Evolutionary conservation across 2,797 vertebrate genomes (phyloP).

Genomic region (Periparus ater): DNA sequence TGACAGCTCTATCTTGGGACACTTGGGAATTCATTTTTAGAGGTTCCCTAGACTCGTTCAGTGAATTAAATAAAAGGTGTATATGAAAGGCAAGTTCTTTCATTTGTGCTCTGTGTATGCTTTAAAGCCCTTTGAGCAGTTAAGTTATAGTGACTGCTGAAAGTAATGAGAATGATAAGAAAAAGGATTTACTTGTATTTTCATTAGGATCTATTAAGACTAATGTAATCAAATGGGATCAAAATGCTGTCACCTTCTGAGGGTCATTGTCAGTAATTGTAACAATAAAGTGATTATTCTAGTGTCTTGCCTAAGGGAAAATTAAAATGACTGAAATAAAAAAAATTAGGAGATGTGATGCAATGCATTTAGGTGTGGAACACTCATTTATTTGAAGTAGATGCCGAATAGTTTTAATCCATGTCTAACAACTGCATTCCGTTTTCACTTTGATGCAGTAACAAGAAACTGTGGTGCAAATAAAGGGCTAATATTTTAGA

Average conservation of each 20-base stretch:
- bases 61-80: not conserved
- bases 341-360: not conserved
- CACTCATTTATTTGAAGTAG: not conserved
- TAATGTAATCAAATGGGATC: slow-evolving; percentile 34
- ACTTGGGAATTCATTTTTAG: not conserved
- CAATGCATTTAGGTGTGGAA: not conserved
- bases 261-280: not conserved
- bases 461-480: not conserved
- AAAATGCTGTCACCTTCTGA: slow-evolving; percentile 37
- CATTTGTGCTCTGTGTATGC: not conserved
- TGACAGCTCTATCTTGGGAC: not conserved
- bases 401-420: not conserved
- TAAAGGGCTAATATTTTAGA: not conserved
- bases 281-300: slow-evolving; percentile 23
- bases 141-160: not conserved
- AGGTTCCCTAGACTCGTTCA: not conserved
- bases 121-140: not conserved
- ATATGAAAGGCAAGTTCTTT: not conserved
- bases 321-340: not conserved
- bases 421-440: not conserved
- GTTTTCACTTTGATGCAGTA: not conserved
- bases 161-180: not conserved
- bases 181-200: slow-evolving; percentile 22
- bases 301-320: not conserved
- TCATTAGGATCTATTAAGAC: slow-evolving; percentile 20